These are phyloP conservation scores for Urocynchramus pylzowi DNA, from an alignment of 2,113 vertebrate species.

Conservation along the genomic window DNA sequence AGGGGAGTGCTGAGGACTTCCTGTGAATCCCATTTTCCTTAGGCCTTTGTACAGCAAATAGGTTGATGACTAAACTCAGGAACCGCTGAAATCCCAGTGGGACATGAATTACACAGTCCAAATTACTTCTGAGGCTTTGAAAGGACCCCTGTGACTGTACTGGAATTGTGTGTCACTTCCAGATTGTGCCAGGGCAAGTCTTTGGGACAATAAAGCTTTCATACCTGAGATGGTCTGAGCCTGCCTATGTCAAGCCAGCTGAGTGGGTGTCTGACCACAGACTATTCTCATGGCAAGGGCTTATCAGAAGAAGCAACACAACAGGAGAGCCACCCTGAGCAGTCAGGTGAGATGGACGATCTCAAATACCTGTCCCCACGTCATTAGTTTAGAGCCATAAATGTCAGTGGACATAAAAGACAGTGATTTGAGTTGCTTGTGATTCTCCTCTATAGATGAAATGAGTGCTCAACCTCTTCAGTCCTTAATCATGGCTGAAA, in stretches of 20 bases:
- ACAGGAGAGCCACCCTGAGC: rapidly evolving
- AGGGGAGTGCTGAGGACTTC: background rate
- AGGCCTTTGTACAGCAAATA: background rate
- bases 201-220: background rate
- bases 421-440: background rate
- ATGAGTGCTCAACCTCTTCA: background rate
- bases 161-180: background rate
- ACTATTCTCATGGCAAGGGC: background rate
- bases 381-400: background rate
- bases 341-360: rapidly evolving
- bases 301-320: background rate
- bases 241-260: background rate
- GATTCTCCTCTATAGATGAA: background rate
- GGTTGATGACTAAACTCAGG: background rate
- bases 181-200: background rate
- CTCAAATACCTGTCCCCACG: background rate
- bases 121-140: background rate
- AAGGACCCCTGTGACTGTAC: background rate
- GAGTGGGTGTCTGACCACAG: background rate
- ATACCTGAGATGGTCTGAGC: background rate
- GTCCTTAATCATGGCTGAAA: background rate
- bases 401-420: background rate
- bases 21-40: background rate
- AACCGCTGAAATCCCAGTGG: background rate
- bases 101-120: background rate